Percentiles rank a stretch among this genome's conserved stretches.
phyloP scores from a whole-genome alignment of 2,888 invertebrate genomes.

The Eucriotettix oculatus region DNA sequence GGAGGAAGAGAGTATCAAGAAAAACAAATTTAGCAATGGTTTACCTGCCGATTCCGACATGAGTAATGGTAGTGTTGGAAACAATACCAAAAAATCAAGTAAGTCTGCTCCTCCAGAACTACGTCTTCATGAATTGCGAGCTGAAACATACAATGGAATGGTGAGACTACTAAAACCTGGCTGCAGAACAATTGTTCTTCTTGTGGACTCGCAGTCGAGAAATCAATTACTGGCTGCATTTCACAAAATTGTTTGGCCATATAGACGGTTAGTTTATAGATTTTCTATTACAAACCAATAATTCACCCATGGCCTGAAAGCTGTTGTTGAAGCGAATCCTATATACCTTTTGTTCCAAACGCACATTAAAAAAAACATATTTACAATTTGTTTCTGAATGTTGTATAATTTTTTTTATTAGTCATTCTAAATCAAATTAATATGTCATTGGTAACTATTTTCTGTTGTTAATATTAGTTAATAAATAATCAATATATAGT shows the following conservation, averaged over 20 bases:
- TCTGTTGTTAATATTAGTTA: too few species aligned
- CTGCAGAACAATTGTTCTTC: conserved; percentile 77
- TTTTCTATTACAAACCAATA: background rate
- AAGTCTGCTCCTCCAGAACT: conserved; percentile 6
- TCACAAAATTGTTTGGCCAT: conserved; percentile 88
- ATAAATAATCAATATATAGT: too few species aligned
- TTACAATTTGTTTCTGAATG: too few species aligned
- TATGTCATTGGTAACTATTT: too few species aligned
- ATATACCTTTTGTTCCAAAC: too few species aligned
- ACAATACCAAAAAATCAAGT: conserved; percentile 4
- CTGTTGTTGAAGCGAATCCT: too few species aligned
- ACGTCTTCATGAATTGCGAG: conserved; percentile 70
- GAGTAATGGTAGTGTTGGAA: background rate
- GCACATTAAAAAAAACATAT: too few species aligned
- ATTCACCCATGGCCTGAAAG: too few species aligned
- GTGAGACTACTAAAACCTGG: conserved; percentile 87
- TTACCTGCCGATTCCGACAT: background rate
- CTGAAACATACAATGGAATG: conserved; percentile 89
- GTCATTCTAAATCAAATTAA: too few species aligned
- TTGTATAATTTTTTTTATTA: too few species aligned
- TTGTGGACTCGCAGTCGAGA: conserved; percentile 79
- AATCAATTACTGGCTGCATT: conserved; percentile 77
- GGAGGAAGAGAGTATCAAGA: conserved; percentile 34
- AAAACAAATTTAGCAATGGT: conserved; percentile 4
- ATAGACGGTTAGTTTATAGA: conserved; percentile 57